These are phyloP conservation scores for Eumeta japonica DNA, from an alignment of 1,140 invertebrate genomes.

Conservation along the genomic window DNA sequence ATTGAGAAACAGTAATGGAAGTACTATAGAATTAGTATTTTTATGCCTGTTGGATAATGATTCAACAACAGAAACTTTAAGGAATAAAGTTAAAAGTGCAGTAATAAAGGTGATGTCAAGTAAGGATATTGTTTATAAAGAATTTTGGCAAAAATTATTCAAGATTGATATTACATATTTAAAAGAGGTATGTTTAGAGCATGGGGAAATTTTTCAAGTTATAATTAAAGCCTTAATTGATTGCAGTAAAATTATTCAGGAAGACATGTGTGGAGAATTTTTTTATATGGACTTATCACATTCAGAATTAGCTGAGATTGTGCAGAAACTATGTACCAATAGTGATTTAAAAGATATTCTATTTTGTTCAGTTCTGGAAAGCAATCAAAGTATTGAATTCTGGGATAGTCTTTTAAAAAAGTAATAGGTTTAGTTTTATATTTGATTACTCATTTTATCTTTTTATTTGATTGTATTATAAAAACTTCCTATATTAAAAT, in stretches of 20 bases:
- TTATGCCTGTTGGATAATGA: conserved; percentile 28
- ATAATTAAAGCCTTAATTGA: conserved; percentile 60
- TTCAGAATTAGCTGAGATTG: conserved; percentile 43
- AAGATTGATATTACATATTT: conserved; percentile 42
- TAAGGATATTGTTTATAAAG: conserved; percentile 34
- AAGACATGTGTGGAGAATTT: conserved; percentile 40
- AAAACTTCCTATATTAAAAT: conserved; percentile 10
- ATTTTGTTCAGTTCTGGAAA: conserved; percentile 15
- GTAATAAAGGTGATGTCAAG: conserved; percentile 46
- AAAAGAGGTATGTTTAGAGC: conserved; percentile 39
- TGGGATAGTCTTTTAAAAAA: conserved; percentile 32
- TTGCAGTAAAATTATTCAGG: conserved; percentile 39
- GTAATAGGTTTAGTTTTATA: conserved; percentile 8
- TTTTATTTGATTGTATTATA: conserved; percentile 5
- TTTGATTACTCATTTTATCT: conserved; percentile 7
- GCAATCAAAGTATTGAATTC: conserved; percentile 21
- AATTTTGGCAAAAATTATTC: conserved; percentile 50
- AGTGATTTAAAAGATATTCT: conserved; percentile 28
- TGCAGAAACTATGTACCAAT: conserved; percentile 37
- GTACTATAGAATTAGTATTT: conserved; percentile 26
- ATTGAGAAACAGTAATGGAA: conserved; percentile 21
- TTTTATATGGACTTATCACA: conserved; percentile 56
- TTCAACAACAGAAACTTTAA: conserved; percentile 27
- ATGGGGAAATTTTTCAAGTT: conserved; percentile 47
- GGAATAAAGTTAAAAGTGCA: conserved; percentile 44